Evolutionary conservation across 2,888 invertebrate genomes (phyloP).

Genomic region (Epinotia brunnichana): DNA sequence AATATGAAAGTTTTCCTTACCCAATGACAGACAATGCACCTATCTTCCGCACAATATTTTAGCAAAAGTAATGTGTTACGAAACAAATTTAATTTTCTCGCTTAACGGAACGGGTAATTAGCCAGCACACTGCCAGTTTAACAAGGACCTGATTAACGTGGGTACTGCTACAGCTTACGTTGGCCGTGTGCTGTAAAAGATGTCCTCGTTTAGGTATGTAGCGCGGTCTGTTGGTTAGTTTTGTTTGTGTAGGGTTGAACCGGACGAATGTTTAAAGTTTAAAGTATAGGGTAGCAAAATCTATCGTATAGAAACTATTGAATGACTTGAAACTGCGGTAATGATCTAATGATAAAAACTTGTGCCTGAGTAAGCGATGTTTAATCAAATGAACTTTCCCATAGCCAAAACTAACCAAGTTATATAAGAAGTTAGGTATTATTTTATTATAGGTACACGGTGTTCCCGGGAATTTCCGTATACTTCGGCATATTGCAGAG

Average conservation of each 20-base stretch:
- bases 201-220: conserved; percentile 38
- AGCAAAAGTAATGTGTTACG: conserved; percentile 32
- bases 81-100: conserved; percentile 40
- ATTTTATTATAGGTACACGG: too few species aligned
- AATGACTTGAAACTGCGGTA: too few species aligned
- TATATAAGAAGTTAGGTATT: too few species aligned
- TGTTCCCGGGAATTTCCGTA: too few species aligned
- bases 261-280: background rate
- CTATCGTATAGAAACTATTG: too few species aligned
- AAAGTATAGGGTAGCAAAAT: background rate
- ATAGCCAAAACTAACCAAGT: too few species aligned
- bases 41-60: conserved; percentile 29
- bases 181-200: conserved; percentile 24
- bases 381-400: too few species aligned
- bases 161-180: background rate
- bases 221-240: conserved; percentile 23
- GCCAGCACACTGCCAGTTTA: conserved; percentile 4
- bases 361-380: too few species aligned
- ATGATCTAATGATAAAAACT: too few species aligned
- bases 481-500: too few species aligned
- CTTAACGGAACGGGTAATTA: conserved; percentile 38
- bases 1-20: background rate
- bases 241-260: conserved; percentile 21
- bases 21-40: background rate
- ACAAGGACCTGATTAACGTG: background rate